phyloP scores from a whole-genome alignment of 2,113 vertebrate genomes.

The Hippopotamus amphibius region DNA sequence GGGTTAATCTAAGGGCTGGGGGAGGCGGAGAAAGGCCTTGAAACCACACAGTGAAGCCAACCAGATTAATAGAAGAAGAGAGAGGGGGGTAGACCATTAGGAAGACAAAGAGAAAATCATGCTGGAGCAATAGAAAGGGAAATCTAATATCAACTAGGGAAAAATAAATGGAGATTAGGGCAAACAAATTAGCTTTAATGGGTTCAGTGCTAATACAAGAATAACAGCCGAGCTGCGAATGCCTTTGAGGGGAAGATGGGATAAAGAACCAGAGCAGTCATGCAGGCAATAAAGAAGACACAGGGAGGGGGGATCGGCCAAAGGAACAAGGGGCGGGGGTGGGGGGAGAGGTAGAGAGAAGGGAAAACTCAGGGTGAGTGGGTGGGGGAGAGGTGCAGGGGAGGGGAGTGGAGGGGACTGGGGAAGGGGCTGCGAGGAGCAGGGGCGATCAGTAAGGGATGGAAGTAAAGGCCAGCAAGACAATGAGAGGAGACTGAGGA shows the following conservation, averaged over 20 bases:
- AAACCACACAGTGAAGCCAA: constrained; percentile 74
- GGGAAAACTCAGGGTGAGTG: background rate
- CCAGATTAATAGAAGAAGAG: constrained; percentile 80
- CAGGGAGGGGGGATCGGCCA: constrained; percentile 21
- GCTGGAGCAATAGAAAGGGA: constrained; percentile 83
- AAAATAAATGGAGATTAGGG: constrained; percentile 88
- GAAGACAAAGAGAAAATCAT: constrained; percentile 85
- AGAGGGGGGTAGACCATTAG: constrained; percentile 76
- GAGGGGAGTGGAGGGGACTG: background rate
- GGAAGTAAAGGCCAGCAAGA: background rate
- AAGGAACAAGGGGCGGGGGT: background rate
- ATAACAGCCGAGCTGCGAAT: constrained; percentile 80
- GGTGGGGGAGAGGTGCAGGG: background rate
- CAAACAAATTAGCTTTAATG: constrained; percentile 87
- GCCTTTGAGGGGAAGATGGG: constrained; percentile 83
- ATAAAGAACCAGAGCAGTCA: constrained; percentile 81
- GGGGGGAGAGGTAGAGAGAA: background rate
- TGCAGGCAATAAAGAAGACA: constrained; percentile 73
- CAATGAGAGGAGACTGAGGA: background rate
- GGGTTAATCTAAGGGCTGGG: constrained; percentile 75
- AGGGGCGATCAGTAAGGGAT: background rate
- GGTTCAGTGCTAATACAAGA: constrained; percentile 84
- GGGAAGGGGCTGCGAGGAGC: background rate
- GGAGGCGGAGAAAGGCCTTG: constrained; percentile 67
- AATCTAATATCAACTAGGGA: constrained; percentile 86